These are phyloP conservation scores for Pseudolycoriella hygida DNA, from an alignment of 2,888 invertebrate species.

Conservation along the genomic window DNA sequence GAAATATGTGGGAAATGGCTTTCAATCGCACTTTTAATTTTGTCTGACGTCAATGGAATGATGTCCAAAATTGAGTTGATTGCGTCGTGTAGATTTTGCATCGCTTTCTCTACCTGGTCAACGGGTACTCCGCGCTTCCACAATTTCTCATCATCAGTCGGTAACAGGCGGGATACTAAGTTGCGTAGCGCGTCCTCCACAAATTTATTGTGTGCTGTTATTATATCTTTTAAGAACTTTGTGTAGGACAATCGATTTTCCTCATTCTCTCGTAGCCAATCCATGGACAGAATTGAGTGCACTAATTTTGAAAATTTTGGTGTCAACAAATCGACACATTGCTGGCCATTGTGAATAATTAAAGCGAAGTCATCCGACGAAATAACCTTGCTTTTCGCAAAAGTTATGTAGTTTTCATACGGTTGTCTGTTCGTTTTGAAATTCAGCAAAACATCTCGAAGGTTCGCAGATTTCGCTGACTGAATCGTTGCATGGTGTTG, in stretches of 20 bases:
- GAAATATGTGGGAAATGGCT: conserved; percentile 62
- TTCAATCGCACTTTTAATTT: conserved; percentile 44
- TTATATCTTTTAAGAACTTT: conserved; percentile 44
- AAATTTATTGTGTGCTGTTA: conserved; percentile 49
- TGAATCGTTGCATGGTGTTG: too few species aligned
- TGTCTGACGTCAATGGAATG: conserved; percentile 46
- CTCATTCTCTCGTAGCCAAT: conserved; percentile 35
- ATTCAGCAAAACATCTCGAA: not conserved
- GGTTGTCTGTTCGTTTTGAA: not conserved
- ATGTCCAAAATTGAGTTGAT: conserved; percentile 25
- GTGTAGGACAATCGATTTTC: conserved; percentile 38
- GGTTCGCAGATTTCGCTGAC: not conserved
- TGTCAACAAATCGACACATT: conserved; percentile 38
- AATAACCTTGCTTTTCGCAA: not conserved
- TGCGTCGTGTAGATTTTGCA: conserved; percentile 44
- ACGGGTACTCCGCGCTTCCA: conserved; percentile 43
- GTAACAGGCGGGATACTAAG: conserved; percentile 40
- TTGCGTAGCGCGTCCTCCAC: conserved; percentile 39
- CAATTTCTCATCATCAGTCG: conserved; percentile 31
- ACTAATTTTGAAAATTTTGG: conserved; percentile 37
- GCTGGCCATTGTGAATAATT: conserved; percentile 14
- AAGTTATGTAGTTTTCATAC: conserved; percentile 1
- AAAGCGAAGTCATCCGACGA: conserved; percentile 2
- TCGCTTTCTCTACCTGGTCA: conserved; percentile 33
- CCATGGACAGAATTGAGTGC: conserved; percentile 38